A percentile compares a stretch with the other conserved stretches of the same genome.
Conservation (phyloP, 2,113 vertebrate species). For the Leptocoma aspasia region DNA sequence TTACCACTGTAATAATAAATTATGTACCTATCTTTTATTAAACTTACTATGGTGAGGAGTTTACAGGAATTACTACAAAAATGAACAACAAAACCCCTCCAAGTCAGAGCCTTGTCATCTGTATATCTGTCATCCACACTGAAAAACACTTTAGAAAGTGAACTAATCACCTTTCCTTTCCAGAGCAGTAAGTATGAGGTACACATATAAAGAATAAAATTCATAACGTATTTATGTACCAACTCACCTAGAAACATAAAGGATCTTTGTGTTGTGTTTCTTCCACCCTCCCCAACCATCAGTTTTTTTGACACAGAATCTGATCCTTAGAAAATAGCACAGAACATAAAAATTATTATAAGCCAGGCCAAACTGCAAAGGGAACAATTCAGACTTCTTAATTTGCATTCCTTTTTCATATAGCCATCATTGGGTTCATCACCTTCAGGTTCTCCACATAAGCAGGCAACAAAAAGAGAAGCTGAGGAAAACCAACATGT, state of each 20-base stretch:
- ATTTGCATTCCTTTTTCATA: background rate
- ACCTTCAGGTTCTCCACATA: background rate
- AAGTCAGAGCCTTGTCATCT: background rate
- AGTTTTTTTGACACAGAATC: background rate
- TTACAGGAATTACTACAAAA: background rate
- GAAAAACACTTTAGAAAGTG: background rate
- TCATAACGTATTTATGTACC: background rate
- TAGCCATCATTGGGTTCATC: background rate
- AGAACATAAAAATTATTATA: background rate
- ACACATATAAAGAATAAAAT: background rate
- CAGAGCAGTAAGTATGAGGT: background rate
- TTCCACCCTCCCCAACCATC: background rate
- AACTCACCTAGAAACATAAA: background rate
- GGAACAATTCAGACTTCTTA: background rate
- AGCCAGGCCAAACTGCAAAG: background rate
- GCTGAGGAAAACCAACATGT: background rate
- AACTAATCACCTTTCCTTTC: background rate
- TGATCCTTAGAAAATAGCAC: background rate
- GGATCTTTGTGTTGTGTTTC: background rate
- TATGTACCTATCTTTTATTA: background rate
- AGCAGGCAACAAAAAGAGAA: background rate
- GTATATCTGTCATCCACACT: background rate
- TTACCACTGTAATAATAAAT: background rate
- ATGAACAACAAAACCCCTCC: background rate
- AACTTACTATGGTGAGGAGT: background rate